These are phyloP conservation scores for Burhinus oedicnemus DNA, from an alignment of 2,113 vertebrate genomes.

Conservation along the genomic window DNA sequence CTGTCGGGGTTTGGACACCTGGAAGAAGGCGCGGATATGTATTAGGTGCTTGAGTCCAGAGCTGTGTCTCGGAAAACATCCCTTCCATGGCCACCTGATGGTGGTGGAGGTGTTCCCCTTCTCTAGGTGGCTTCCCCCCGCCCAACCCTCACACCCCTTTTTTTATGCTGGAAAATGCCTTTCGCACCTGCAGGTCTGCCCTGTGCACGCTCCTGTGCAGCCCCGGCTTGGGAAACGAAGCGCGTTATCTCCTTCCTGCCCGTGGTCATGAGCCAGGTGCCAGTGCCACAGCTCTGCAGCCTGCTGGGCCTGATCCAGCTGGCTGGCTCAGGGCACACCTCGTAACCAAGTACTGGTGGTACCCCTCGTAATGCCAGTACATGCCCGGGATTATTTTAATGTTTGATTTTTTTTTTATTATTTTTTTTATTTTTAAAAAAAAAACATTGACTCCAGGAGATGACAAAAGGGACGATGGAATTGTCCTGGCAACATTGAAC, in stretches of 20 bases:
- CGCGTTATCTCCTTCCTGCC: accelerated
- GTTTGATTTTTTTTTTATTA: background rate
- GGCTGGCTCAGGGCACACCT: background rate
- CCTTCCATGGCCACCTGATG: background rate
- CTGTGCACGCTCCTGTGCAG: accelerated
- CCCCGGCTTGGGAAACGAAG: accelerated
- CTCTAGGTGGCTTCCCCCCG: background rate
- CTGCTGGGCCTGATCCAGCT: background rate
- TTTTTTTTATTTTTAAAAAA: background rate
- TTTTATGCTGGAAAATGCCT: background rate
- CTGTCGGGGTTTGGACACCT: background rate
- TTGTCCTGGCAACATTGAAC: background rate
- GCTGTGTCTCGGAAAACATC: background rate
- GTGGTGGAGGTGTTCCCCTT: background rate
- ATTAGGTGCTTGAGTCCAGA: background rate
- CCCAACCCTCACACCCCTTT: background rate
- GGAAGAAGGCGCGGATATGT: background rate
- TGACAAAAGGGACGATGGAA: background rate
- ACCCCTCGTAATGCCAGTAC: accelerated
- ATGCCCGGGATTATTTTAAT: background rate
- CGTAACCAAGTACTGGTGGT: accelerated
- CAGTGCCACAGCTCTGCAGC: background rate
- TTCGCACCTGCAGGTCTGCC: background rate
- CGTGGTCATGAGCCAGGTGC: accelerated
- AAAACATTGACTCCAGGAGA: background rate